Evolutionary conservation across 2,797 vertebrate species (phyloP), one percentile per base, ranked within the genome.

Genomic region (Protonibea diacanthus): DNA sequence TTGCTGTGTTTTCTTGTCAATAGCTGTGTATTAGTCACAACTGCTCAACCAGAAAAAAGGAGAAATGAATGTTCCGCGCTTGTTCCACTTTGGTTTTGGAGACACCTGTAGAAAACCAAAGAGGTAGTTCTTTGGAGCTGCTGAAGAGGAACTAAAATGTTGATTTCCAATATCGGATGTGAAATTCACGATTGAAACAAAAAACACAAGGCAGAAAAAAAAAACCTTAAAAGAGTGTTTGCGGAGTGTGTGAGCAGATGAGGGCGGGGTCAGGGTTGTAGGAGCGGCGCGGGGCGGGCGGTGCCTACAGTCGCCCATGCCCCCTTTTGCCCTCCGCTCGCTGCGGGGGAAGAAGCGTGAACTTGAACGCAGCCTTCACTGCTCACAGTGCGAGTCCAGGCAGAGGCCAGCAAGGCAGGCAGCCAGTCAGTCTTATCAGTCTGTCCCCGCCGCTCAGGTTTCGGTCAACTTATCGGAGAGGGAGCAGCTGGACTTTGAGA

Each of bases 351-450:
- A 85, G 87, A 82, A 84, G 93, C 86, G 87, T 95, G 95, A 96
- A 96, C 95, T 96, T 96, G 95, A 96, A 93, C 94, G 91, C 88
- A 55, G 91, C 86, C 83, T 76, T 80, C 82, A 81, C 70, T 51
- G 65, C 71, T 84, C 89, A 38, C 33, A 80, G 89, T 77, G 67
- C 71, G 81, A 82, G 86, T 86, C 87, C 85, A 82, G 80, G 38
- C 83, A 74, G 73, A 83, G 86, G 81, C 79, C 74, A 78, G 81
- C 0, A 60, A 59, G 68, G 74, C 76, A 59, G 68, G 74, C 76
- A 85, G 81, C 79, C 74, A 78, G 80, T 0, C 68, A 59, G 68
- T 76, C 76, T 75, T 42, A 76, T 66, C 87, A 65, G 71, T 58
- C 62, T 40, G 85, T 81, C 69, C 73, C 74, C 57, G 57, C 21